Base-by-base conservation (phyloP, 1,140 invertebrate species). In the Drosophila murphyi region DNA sequence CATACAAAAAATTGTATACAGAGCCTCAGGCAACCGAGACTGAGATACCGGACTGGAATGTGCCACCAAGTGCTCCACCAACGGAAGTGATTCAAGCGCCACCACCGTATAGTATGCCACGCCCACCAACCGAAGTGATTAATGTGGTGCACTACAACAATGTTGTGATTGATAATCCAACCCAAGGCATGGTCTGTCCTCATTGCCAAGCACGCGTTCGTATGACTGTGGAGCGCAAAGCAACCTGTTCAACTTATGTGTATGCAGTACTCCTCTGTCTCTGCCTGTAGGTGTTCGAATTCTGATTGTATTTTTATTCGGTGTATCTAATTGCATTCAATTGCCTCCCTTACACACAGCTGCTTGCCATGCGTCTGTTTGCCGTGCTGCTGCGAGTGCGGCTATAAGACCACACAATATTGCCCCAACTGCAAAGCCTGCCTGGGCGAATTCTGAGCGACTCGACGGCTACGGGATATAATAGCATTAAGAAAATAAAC, bases 321-420 rank as follows among this genome's bases (percentile, higher is more conserved):
- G 28, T 6, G 39, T 54, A 29, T 12, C 57, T 70, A 55, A 39
- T 62, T 20, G 20, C 34, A 32, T 62, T 41, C 12, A 32, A n/a
- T 57, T 20, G 7, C 32, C 7, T 8, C 3, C 8, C 4, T 34
- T 37, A 2, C 12, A 3, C 39, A 37, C 90, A 88, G 86, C 0
- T 87, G 78, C 62, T 95, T 94, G 93, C 93, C 93, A 2, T 96
- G 94, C 72, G 94, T 93, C 5, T 95, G 94, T 54, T 80, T 94
- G n/a, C 95, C 95, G 3, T 96, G 95, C 70, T 96, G 95, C 65
- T 93, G 95, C 72, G 94, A 96, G 72, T 94, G 92, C 5, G 95
- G 94, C 78, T 92, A 94, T 71, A 93, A 92, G 7, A 94, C 94
- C n/a, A 94, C 94, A 57, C 95, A 96, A 74, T 94, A 94, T 73